phyloP scores from a whole-genome alignment of 2,888 invertebrate species.

The Epistrophella euchroma region DNA sequence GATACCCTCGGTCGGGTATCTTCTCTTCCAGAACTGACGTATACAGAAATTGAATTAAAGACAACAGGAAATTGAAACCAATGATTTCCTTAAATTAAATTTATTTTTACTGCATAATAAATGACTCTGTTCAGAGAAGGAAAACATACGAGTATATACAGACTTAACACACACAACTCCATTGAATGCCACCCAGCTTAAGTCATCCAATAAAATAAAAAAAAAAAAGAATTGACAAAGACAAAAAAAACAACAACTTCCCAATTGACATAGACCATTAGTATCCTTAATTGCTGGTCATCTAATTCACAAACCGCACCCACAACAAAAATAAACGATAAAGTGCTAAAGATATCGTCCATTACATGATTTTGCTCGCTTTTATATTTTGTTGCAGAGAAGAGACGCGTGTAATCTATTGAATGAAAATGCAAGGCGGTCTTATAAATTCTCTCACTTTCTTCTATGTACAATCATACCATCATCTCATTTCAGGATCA shows the following conservation, averaged over 20 bases:
- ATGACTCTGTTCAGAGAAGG: background rate
- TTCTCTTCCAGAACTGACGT: background rate
- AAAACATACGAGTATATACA: background rate
- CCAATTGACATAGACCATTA: constrained; percentile 66
- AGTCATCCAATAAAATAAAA: constrained; percentile 8
- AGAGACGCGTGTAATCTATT: constrained; percentile 39
- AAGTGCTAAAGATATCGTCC: constrained; percentile 70
- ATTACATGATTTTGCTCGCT: constrained; percentile 49
- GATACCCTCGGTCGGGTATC: background rate
- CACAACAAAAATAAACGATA: constrained; percentile 41
- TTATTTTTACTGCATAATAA: constrained; percentile 39
- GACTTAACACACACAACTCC: background rate
- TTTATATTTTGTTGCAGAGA: background rate
- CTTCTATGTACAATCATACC: constrained; percentile 4
- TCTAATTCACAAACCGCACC: constrained; percentile 46
- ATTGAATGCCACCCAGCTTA: background rate
- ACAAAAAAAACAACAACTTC: constrained; percentile 17
- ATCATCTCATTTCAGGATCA: constrained; percentile 6
- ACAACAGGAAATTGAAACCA: constrained; percentile 54
- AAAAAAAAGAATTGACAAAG: background rate
- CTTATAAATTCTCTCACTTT: constrained; percentile 36
- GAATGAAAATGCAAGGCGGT: constrained; percentile 45
- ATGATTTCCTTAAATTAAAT: constrained; percentile 55
- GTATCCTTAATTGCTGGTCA: constrained; percentile 68
- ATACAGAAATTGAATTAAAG: constrained; percentile 7